Conservation (phyloP, 2,797 vertebrate species). For the Chaenodraco wilsoni region DNA sequence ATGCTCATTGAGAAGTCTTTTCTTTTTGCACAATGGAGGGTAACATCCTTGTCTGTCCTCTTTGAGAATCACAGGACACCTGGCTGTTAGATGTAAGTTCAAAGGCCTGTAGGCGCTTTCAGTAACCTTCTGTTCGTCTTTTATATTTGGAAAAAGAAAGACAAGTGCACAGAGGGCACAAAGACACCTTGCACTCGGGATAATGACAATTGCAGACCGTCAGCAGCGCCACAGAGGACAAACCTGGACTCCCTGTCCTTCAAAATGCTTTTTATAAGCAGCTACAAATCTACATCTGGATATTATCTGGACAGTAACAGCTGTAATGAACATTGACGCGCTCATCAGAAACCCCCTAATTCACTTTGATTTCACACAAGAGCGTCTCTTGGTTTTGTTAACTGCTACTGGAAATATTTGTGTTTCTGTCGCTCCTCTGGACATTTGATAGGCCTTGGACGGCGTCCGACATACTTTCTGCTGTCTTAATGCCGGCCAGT, state of each 20-base stretch:
- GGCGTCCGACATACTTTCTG: conserved; percentile 76
- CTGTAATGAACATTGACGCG: conserved; percentile 71
- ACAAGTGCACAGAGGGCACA: conserved; percentile 62
- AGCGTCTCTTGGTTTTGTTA: conserved; percentile 72
- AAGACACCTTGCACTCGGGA: conserved; percentile 73
- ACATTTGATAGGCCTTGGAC: conserved; percentile 79
- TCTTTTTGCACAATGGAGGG: conserved; percentile 69
- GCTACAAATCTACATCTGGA: conserved; percentile 73
- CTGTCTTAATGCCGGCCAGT: conserved; percentile 75
- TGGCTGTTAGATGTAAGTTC: conserved; percentile 73
- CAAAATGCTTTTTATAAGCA: conserved; percentile 54
- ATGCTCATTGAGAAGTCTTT: conserved; percentile 66
- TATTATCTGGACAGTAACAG: conserved; percentile 74
- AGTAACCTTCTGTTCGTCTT: conserved; percentile 54
- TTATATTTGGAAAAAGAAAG: conserved; percentile 46
- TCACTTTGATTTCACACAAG: conserved; percentile 76
- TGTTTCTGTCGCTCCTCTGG: conserved; percentile 71
- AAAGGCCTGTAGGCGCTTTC: conserved; percentile 62
- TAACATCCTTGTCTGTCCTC: conserved; percentile 63
- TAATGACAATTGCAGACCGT: conserved; percentile 68
- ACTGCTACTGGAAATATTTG: conserved; percentile 80
- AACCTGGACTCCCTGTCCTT: conserved; percentile 47
- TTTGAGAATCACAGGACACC: conserved; percentile 71
- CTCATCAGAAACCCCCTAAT: conserved; percentile 78
- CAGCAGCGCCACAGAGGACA: conserved; percentile 43